Conservation (phyloP, 1,140 invertebrate species). For the Amyelois transitella region DNA sequence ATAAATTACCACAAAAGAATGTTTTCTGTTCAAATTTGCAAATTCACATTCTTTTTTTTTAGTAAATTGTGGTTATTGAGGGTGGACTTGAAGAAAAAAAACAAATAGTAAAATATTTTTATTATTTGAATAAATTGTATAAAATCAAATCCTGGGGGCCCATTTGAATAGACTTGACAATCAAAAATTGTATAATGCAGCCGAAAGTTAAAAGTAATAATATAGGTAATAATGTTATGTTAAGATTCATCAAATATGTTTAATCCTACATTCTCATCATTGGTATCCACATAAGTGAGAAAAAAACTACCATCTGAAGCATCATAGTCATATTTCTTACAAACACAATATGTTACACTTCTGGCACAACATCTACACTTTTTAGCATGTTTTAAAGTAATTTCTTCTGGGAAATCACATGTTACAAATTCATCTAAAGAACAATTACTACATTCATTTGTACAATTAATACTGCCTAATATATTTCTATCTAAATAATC, state of each 20-base stretch:
- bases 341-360: conserved; percentile 52
- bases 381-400: conserved; percentile 45
- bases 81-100: too few species aligned
- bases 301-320: conserved; percentile 46
- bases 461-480: conserved; percentile 53
- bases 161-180: too few species aligned
- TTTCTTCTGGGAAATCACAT: conserved; percentile 52
- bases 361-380: conserved; percentile 60
- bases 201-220: too few species aligned
- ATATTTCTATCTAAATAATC: conserved; percentile 80
- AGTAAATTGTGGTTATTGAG: too few species aligned
- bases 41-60: too few species aligned
- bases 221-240: neutral
- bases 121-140: too few species aligned
- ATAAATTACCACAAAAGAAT: too few species aligned
- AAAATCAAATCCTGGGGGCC: too few species aligned
- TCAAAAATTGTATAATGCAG: too few species aligned
- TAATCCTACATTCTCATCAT: conserved; percentile 59
- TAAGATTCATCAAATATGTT: conserved; percentile 54
- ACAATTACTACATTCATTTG: conserved; percentile 33
- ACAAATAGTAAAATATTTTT: too few species aligned
- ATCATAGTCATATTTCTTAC: conserved; percentile 49
- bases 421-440: conserved; percentile 40
- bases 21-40: too few species aligned
- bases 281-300: conserved; percentile 38